phyloP scores from a whole-genome alignment of 2,888 invertebrate species.

The Leptothorax acervorum region DNA sequence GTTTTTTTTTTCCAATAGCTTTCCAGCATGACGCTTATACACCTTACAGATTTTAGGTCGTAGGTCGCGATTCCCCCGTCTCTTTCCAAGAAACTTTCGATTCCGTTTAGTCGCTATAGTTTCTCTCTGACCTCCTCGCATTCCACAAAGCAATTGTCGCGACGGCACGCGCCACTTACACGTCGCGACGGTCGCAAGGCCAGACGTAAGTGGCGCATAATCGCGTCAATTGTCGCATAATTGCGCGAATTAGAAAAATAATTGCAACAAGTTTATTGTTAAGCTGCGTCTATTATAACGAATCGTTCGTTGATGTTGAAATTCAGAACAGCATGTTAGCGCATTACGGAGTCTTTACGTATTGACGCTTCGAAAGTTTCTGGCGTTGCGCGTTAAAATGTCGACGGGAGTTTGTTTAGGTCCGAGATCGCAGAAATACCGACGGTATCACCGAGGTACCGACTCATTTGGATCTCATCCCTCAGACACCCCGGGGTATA shows the following conservation, averaged over 20 bases:
- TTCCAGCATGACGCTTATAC: constrained; percentile 5
- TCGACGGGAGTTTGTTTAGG: constrained; percentile 58
- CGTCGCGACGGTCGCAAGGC: constrained; percentile 7
- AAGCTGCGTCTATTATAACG: not conserved
- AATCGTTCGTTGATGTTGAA: not conserved
- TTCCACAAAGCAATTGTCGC: constrained; percentile 7
- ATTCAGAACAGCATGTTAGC: not conserved
- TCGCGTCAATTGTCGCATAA: constrained; percentile 15
- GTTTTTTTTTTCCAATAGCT: constrained; percentile 8
- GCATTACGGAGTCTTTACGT: not conserved
- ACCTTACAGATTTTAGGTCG: constrained; percentile 22
- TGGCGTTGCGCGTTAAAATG: constrained; percentile 57
- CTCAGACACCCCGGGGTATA: constrained; percentile 79
- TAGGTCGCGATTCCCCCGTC: not conserved
- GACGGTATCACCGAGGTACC: constrained; percentile 65
- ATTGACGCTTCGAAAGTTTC: constrained; percentile 34
- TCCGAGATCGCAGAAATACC: constrained; percentile 59
- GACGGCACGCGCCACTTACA: not conserved
- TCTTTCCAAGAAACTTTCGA: constrained; percentile 12
- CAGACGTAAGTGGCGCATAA: constrained; percentile 1
- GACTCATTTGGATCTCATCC: constrained; percentile 80
- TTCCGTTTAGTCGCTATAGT: constrained; percentile 5
- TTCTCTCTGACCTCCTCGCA: constrained; percentile 22
- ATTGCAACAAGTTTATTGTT: not conserved
- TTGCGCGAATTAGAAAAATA: constrained; percentile 18